Evolutionary conservation across 2,797 vertebrate genomes (phyloP), one percentile per base, ranked within the genome.

Genomic region (Oreonectes daqikongensis): DNA sequence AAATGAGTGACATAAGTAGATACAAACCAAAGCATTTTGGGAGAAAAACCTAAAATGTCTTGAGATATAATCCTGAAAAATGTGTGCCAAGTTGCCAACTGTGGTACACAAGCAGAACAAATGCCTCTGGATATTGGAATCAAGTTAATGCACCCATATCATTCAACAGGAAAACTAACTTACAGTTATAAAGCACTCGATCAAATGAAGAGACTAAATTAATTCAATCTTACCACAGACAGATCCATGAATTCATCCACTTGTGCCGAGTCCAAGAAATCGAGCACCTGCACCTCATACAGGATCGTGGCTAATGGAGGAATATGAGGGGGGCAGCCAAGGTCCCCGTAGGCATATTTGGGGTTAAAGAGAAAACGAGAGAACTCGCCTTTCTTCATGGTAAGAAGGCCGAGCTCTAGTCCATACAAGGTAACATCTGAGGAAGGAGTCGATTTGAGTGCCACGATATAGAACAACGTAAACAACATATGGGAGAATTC

Each of bases 331-430:
- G 93, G 95, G 46, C 97, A 99, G 52, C 98, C 97, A 85, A 91
- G 71, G 0, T 44, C 79, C 11, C 98, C 97, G 0, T 94, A 99
- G 0, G 98, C 97, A 0, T 98, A 99, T 1, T 44, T 11, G 0
- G 96, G 96, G 0, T 81, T 69, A 69, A 97, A 87, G 32, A 97
- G 79, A 75, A 98, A 96, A 0, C 94, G 91, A 0, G 96, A 93
- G 76, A 92, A 86, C 85, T 99, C 97, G n/a, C 96, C 96, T 78
- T 89, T 95, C 87, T 83, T 90, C 98, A 99, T 99, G 0, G 94
- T 96, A 84, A 95, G 81, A 52, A 99, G 81, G 9, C 94, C 95
- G 4, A 98, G 42, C 81, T 95, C 94, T 89, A 99, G 91, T 5
- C 98, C 98, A 7, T 52, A 44, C 40, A 99, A 84, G 0, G 96